A percentile compares a stretch with the other conserved stretches of the same genome.
phyloP scores from a whole-genome alignment of 2,888 invertebrate genomes.

The Ecliptopera silaceata region DNA sequence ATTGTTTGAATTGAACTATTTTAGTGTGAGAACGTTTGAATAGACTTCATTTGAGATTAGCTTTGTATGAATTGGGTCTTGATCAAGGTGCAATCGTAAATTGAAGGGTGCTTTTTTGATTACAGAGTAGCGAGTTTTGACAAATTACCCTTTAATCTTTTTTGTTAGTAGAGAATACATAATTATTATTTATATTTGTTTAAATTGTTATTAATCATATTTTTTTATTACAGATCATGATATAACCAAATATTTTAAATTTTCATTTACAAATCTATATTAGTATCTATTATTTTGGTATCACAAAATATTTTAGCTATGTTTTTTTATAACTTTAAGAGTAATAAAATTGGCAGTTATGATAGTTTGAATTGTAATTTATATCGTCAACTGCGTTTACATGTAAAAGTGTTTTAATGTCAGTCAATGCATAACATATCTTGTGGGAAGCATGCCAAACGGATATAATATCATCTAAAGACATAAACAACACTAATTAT shows the following conservation, averaged over 20 bases:
- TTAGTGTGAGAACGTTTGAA: slow-evolving; percentile 41
- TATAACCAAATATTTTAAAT: too few relatives aligned
- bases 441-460: slow-evolving; percentile 27
- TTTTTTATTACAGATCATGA: too few relatives aligned
- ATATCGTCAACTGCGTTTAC: slow-evolving; percentile 15
- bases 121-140: slow-evolving; percentile 10
- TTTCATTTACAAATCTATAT: too few relatives aligned
- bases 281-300: too few relatives aligned
- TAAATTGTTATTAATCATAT: too few relatives aligned
- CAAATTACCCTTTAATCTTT: slow-evolving; percentile 9
- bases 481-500: slow-evolving; percentile 36
- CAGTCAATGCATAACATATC: slow-evolving; percentile 23
- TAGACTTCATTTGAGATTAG: slow-evolving; percentile 24
- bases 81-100: slow-evolving; percentile 28
- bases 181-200: too few relatives aligned
- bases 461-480: slow-evolving; percentile 25
- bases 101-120: slow-evolving; percentile 21
- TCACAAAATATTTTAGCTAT: too few relatives aligned
- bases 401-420: slow-evolving; percentile 20
- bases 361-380: slow-evolving; percentile 16
- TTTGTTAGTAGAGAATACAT: background rate
- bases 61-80: slow-evolving; percentile 19
- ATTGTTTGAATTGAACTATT: slow-evolving; percentile 57
- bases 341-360: slow-evolving; percentile 2
- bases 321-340: too few relatives aligned